phyloP scores from a whole-genome alignment of 2,113 vertebrate genomes.

The Cheirogaleus medius region DNA sequence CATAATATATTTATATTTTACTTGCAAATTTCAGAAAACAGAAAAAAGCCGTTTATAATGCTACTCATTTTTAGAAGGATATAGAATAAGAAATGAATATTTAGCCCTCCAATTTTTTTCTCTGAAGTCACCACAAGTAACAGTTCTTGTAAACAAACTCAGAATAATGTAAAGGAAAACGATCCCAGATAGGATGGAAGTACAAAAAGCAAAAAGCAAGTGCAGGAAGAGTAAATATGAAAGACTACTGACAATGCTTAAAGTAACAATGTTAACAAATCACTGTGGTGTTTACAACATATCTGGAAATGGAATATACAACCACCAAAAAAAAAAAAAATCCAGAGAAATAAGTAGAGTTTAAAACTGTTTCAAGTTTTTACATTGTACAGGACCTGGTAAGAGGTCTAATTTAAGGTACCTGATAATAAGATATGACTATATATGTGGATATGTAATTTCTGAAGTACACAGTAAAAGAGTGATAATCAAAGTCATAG shows the following conservation, averaged over 20 bases:
- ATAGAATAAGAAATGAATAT: slow-evolving; percentile 13
- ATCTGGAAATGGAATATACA: background rate
- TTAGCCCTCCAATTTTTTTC: background rate
- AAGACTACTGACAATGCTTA: background rate
- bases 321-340: background rate
- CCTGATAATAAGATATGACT: background rate
- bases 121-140: background rate
- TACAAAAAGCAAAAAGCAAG: background rate
- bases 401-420: background rate
- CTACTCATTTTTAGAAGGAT: background rate
- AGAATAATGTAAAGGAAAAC: background rate
- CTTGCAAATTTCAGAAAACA: background rate
- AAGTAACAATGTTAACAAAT: background rate
- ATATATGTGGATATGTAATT: background rate
- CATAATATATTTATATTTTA: background rate
- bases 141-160: background rate
- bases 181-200: background rate
- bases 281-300: background rate
- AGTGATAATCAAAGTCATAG: background rate
- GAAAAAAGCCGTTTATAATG: background rate
- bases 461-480: background rate
- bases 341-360: background rate
- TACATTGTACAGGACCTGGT: background rate
- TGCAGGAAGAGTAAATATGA: background rate
- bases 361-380: background rate